These are phyloP conservation scores for Cygnus atratus DNA, from an alignment of 2,113 vertebrate genomes.

Conservation along the genomic window DNA sequence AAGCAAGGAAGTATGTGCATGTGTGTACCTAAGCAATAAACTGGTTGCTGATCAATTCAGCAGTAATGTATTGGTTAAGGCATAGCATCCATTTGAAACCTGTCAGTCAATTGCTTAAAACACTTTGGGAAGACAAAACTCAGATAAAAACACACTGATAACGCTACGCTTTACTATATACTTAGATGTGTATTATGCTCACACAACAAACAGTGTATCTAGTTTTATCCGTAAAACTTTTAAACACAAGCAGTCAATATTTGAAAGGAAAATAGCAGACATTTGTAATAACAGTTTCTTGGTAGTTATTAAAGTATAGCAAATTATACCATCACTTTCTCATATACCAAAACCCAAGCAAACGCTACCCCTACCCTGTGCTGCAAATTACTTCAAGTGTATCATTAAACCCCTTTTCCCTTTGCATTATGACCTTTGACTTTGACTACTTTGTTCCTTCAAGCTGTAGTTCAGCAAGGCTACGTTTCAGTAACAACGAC, in stretches of 20 bases:
- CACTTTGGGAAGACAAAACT: not conserved
- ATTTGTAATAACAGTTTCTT: not conserved
- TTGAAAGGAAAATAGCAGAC: not conserved
- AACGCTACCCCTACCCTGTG: not conserved
- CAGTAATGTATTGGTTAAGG: not conserved
- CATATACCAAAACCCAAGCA: not conserved
- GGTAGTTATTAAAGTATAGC: not conserved
- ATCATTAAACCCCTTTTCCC: conserved; percentile 7
- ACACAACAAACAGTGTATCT: not conserved
- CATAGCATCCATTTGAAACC: not conserved
- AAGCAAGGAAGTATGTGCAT: not conserved
- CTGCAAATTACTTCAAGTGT: not conserved
- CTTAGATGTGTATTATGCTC: not conserved
- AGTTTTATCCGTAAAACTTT: not conserved
- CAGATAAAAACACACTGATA: not conserved
- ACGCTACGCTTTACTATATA: not conserved
- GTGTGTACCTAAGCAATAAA: not conserved
- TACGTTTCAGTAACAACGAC: not conserved
- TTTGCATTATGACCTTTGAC: not conserved
- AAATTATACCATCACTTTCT: not conserved
- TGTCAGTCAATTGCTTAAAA: not conserved
- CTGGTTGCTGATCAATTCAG: not conserved
- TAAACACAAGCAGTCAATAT: not conserved
- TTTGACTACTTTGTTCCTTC: not conserved
- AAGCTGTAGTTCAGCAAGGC: not conserved